Evolutionary conservation across 1,140 invertebrate genomes (phyloP), one percentile per base, ranked within the genome.

Genomic region (Nephila pilipes): DNA sequence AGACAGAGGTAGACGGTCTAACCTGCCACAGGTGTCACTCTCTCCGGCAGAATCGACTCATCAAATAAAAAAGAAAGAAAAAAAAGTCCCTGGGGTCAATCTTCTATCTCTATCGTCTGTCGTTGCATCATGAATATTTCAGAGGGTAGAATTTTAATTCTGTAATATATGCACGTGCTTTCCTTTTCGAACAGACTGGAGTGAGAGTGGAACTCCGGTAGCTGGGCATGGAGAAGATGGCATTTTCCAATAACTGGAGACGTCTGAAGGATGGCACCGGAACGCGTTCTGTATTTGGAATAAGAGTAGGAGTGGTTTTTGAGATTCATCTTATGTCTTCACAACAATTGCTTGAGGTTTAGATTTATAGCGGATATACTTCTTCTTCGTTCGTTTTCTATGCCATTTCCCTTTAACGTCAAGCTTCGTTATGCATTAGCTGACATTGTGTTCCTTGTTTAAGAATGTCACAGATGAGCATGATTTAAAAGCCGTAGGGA

Each of bases 11-110:
- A 75, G 69, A 75, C 69, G 29, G 69, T 75, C 69, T 75, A 75
- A 75, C 32, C 69, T 75, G 69, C 69, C 69, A 75, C 69, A 75
- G 69, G 69, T 75, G 69, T 75, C 69, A 75, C 69, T 75, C 69
- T 75, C 29, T 32, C 3, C 12, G 29, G 12, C 29, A 32, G 69
- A 75, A 75, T 75, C 69, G 32, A 75, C 69, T 36, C 69, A 36
- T 65, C 63, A 65, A 65, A 25, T 25, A 65, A 65, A 65, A 10
- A 65, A 46, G 12, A 46, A 46, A 10, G 22, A 25, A 65, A 65
- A 65, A 10, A 29, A 25, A n/a, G 14, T 25, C 10, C 22, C 63
- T 2, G 63, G 12, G 63, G 63, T 65, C 63, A 65, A 29, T 65
- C 63, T 65, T 25, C 25, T n/a, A n/a, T 25, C n/a, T 65, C 63